Conservation (phyloP, 2,888 invertebrate genomes). For the Archaeoteleia sp. region DNA sequence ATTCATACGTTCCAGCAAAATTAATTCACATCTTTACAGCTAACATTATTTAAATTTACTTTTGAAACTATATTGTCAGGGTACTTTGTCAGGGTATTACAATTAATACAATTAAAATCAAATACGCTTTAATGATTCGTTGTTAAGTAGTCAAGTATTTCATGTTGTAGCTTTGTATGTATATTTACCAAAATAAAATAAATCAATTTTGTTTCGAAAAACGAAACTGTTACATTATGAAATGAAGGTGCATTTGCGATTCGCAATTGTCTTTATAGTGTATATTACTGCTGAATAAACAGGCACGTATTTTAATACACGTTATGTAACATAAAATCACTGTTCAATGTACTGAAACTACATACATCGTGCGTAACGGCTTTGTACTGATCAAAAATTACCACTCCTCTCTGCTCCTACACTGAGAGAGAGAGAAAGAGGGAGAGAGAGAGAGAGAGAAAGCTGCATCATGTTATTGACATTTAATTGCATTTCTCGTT, state of each 20-base stretch:
- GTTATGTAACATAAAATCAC: slow-evolving; percentile 35
- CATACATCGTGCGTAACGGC: slow-evolving; percentile 31
- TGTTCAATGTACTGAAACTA: slow-evolving; percentile 29
- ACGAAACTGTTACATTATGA: not conserved
- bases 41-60: too few species aligned
- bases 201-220: slow-evolving; percentile 5
- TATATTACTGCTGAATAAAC: slow-evolving; percentile 31
- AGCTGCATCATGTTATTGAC: slow-evolving; percentile 35
- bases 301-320: slow-evolving; percentile 33
- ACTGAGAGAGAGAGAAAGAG: slow-evolving; percentile 12
- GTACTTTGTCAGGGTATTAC: not conserved
- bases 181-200: not conserved
- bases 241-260: slow-evolving; percentile 2
- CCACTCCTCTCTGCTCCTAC: slow-evolving; percentile 11
- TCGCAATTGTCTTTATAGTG: slow-evolving; percentile 27
- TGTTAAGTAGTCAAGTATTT: slow-evolving; percentile 3
- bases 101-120: not conserved
- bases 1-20: not conserved
- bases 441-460: not conserved
- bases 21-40: not conserved
- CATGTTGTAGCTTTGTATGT: not conserved
- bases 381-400: slow-evolving; percentile 43
- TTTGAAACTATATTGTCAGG: not conserved
- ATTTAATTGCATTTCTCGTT: slow-evolving; percentile 47
- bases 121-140: too few species aligned